Evolutionary conservation across 2,888 invertebrate genomes (phyloP).

Genomic region (Seira ritae): DNA sequence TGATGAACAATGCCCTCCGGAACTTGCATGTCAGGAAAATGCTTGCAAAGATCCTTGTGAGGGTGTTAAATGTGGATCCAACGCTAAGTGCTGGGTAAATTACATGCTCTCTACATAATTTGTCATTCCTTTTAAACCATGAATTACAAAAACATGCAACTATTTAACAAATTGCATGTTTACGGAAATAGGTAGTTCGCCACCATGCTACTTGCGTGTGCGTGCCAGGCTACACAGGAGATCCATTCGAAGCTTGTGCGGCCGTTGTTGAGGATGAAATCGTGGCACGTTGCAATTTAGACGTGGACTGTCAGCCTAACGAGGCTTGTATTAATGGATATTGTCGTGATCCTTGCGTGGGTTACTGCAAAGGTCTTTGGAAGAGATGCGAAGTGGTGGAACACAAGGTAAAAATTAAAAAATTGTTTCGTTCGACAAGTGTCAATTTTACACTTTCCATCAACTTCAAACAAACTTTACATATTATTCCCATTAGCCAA

Average conservation of each 20-base stretch:
- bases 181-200: conserved; percentile 60
- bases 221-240: conserved; percentile 71
- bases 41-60: conserved; percentile 72
- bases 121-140: not conserved
- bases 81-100: conserved; percentile 71
- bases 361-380: conserved; percentile 71
- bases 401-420: conserved; percentile 55
- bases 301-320: conserved; percentile 70
- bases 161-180: too few relatives aligned
- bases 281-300: conserved; percentile 72
- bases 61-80: conserved; percentile 71
- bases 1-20: conserved; percentile 73
- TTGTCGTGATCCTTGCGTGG: conserved; percentile 72
- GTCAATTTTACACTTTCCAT: not conserved
- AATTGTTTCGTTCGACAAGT: not conserved
- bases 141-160: not conserved
- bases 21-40: conserved; percentile 71
- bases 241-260: conserved; percentile 72
- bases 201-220: conserved; percentile 72
- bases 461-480: not conserved
- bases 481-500: conserved; percentile 38
- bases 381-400: conserved; percentile 72
- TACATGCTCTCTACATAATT: not conserved
- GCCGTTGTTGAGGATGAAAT: conserved; percentile 73
- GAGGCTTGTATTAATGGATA: conserved; percentile 72